phyloP scores from a whole-genome alignment of 2,888 invertebrate genomes.

The Temnothorax unifasciatus region DNA sequence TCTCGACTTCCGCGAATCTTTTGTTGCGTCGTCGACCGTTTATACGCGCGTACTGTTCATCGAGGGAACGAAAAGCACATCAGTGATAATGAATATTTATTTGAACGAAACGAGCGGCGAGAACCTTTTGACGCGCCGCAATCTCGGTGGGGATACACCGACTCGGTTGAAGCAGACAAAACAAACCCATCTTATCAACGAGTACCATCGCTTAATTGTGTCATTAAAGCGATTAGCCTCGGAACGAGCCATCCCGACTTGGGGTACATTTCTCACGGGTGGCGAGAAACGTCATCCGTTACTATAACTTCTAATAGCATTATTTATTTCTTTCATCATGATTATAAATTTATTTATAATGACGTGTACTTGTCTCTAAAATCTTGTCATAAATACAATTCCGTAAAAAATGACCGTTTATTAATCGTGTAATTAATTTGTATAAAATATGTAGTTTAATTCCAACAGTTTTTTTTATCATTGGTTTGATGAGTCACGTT shows the following conservation, averaged over 20 bases:
- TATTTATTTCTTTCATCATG: neutral
- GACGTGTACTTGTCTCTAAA: neutral
- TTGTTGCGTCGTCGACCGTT: neutral
- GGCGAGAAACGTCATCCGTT: conserved; percentile 17
- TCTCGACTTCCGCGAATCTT: conserved; percentile 60
- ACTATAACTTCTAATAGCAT: neutral
- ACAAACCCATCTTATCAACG: conserved; percentile 79
- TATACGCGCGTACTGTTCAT: neutral
- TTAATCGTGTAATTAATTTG: too few relatives aligned
- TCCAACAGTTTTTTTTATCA: too few relatives aligned
- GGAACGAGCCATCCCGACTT: conserved; percentile 11
- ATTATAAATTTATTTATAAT: neutral
- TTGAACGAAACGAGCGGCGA: conserved; percentile 45
- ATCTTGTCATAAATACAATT: too few relatives aligned
- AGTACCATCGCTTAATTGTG: conserved; percentile 81
- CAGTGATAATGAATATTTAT: conserved; percentile 60
- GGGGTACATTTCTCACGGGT: conserved; percentile 35
- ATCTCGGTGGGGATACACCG: conserved; percentile 56
- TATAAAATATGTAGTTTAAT: too few relatives aligned
- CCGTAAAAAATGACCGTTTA: too few relatives aligned
- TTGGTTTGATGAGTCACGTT: too few relatives aligned
- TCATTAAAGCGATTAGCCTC: conserved; percentile 77
- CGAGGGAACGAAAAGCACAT: conserved; percentile 36
- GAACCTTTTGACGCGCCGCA: conserved; percentile 66
- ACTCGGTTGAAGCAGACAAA: conserved; percentile 75